Conservation (phyloP, 1,140 invertebrate species). For the Trichogramma pretiosum region DNA sequence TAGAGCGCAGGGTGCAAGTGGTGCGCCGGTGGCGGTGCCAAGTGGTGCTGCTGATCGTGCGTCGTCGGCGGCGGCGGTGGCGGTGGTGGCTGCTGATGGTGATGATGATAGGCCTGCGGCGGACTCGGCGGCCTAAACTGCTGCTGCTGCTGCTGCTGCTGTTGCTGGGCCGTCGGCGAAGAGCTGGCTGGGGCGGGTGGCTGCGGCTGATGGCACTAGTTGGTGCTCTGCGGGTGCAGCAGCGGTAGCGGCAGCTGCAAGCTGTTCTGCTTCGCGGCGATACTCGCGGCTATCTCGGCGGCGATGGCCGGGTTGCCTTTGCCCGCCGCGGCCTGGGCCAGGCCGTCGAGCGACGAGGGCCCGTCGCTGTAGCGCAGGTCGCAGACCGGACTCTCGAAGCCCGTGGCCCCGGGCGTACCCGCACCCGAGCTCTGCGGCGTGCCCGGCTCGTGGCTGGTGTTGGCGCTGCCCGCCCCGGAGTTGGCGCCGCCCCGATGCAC, state of each 20-base stretch:
- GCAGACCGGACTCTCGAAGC: conserved; percentile 43
- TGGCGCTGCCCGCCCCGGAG: conserved; percentile 18
- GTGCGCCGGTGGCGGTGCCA: conserved; percentile 29
- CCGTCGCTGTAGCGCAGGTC: conserved; percentile 44
- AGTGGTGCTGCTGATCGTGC: conserved; percentile 30
- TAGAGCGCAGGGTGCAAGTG: conserved; percentile 43
- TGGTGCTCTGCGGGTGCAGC: conserved; percentile 43
- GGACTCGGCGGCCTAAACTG: too few species aligned
- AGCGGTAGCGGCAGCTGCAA: conserved; percentile 42
- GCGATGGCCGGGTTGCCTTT: conserved; percentile 39
- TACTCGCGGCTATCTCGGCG: conserved; percentile 38
- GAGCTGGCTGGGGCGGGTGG: conserved; percentile 28
- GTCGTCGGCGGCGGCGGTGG: conserved; percentile 20
- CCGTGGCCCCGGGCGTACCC: conserved; percentile 35
- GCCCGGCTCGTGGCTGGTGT: conserved; percentile 38
- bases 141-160: conserved; percentile 26
- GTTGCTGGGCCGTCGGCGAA: conserved; percentile 26
- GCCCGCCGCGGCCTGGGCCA: conserved; percentile 24
- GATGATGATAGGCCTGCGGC: conserved; percentile 18
- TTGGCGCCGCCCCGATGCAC: conserved; percentile 54
- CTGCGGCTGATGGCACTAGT: conserved; percentile 41
- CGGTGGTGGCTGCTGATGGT: conserved; percentile 3
- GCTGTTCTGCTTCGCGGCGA: conserved; percentile 42
- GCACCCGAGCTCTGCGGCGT: conserved; percentile 42
- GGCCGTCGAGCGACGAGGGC: conserved; percentile 38